A percentile compares a stretch with the other conserved stretches of the same genome.
Evolutionary conservation across 2,113 vertebrate genomes (phyloP).

Genomic region (Nanger granti): DNA sequence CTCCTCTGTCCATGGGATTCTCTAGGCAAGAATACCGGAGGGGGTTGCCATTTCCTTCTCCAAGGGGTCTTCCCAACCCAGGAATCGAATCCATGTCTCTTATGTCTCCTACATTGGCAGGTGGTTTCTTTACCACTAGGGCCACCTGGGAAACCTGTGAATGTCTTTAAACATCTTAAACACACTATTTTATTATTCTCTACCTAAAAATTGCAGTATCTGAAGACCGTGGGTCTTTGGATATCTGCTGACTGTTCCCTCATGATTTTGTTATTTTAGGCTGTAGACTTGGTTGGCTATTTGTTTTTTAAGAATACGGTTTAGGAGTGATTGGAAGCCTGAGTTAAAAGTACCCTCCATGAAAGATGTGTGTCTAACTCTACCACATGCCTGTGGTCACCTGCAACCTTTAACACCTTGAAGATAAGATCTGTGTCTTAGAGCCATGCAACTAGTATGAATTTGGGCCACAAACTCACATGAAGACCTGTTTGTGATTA

Average conservation of each 20-base stretch:
- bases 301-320: background rate
- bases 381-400: background rate
- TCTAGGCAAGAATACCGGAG: background rate
- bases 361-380: background rate
- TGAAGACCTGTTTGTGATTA: background rate
- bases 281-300: background rate
- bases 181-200: background rate
- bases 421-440: background rate
- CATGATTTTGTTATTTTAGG: background rate
- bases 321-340: background rate
- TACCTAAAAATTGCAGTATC: background rate
- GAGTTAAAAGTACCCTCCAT: background rate
- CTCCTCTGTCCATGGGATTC: background rate
- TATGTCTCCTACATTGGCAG: background rate
- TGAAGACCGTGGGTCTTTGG: background rate
- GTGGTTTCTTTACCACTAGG: background rate
- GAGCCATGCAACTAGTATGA: background rate
- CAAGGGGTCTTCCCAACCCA: background rate
- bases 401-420: background rate
- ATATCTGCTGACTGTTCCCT: background rate
- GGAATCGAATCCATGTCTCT: background rate
- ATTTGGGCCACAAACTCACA: background rate
- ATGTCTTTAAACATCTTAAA: background rate
- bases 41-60: background rate
- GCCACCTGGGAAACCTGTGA: background rate